phyloP scores from a whole-genome alignment of 1,140 invertebrate species.

The Drosophila nikananu region DNA sequence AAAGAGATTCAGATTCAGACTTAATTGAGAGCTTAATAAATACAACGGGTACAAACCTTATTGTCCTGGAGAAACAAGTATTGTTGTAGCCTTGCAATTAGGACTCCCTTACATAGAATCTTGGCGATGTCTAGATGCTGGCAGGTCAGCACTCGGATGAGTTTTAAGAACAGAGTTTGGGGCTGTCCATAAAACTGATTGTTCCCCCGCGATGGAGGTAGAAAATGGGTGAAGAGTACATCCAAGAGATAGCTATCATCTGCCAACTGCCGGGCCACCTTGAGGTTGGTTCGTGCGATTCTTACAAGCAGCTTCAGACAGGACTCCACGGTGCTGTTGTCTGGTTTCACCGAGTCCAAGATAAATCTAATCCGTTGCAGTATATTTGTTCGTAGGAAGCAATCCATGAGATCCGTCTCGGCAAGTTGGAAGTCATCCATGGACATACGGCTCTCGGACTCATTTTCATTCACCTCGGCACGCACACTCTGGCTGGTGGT shows the following conservation, averaged over 20 bases:
- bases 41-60: conserved; percentile 45
- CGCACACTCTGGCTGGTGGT: conserved; percentile 54
- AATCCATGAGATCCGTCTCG: conserved; percentile 91
- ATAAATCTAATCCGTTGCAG: conserved; percentile 91
- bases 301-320: conserved; percentile 90
- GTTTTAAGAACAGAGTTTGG: conserved; percentile 70
- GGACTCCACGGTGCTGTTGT: conserved; percentile 88
- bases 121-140: conserved; percentile 70
- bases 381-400: conserved; percentile 91
- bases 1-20: conserved; percentile 10
- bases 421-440: conserved; percentile 94
- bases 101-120: conserved; percentile 39
- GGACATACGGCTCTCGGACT: conserved; percentile 87
- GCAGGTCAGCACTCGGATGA: conserved; percentile 70
- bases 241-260: conserved; percentile 87
- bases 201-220: conserved; percentile 79
- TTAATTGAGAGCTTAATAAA: conserved; percentile 1
- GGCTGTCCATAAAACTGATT: conserved; percentile 68
- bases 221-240: conserved; percentile 87
- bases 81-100: conserved; percentile 59
- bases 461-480: conserved; percentile 74
- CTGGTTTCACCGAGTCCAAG: conserved; percentile 88
- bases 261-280: conserved; percentile 87
- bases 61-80: conserved; percentile 68
- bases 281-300: conserved; percentile 89